Base-by-base conservation (phyloP, 2,888 invertebrate species). In the Margaritifera margaritifera region DNA sequence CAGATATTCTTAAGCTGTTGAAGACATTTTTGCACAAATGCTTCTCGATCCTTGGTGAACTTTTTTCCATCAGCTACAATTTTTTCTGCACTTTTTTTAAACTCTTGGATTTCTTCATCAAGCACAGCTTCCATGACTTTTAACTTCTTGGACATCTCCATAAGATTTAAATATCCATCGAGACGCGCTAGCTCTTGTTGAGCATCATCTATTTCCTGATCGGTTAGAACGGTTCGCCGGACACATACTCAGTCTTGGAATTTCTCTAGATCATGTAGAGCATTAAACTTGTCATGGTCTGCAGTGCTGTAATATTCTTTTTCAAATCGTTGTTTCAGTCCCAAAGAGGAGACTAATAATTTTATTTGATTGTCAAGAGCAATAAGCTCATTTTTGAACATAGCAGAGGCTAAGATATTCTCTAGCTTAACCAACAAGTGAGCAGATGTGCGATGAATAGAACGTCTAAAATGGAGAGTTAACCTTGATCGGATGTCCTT, bases 201-300 rank as follows among this genome's bases (percentile, higher is more conserved):
- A 18, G 71, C 71, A 62, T 80, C 79, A 1, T n/a, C 11, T 1
- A 66, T n/a, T 55, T 80, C 80, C 52, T 80, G 80, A 15, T 78
- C 66, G 15, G 72, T 68, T 19, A 75, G 67, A 22, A 67, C 64
- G 2, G 19, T 52, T 18, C 71, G 58, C 0, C 27, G n/a, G 2
- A 31, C 24, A 4, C 62, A 20, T 18, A 69, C 31, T 62, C 67
- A 73, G 3, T 64, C 20, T 15, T 55, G 52, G 6, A 73, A 57
- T n/a, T 11, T 25, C 20, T 56, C 18, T 1, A 70, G 8, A 4
- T 66, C 55, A 18, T 27, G 22, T 6, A 58, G 25, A 19, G 62
- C 58, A 31, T 31, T 31, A 31, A 0, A 31, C 31, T 6, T 31
- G 6, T 31, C 31, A 31, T 31, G 31, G 31, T 31, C 6, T 31